Evolutionary conservation across 2,888 invertebrate species (phyloP), one percentile per base, ranked within the genome.

Genomic region (Tipula confusa): DNA sequence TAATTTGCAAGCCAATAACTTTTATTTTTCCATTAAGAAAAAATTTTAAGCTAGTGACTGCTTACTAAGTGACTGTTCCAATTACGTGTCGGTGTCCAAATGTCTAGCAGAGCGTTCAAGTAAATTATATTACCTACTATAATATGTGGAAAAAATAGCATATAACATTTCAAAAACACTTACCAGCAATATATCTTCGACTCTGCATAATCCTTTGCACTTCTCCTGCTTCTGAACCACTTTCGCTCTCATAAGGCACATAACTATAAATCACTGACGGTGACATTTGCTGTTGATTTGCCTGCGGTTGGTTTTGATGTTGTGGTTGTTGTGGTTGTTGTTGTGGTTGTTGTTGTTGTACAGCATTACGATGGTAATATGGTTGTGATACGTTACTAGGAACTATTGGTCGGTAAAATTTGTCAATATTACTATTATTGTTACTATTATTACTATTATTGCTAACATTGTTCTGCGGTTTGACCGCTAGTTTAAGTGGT

Each of bases 181-280:
- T 83, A 83, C 83, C 83, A 43, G 28, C 9, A 36, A 38, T 82
- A 24, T 33, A 28, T 82, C 79, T 82, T 83, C 85, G 82, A 79
- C 33, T 84, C 28, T 85, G 90, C 87, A 92, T 88, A 86, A 93
- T 94, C 86, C 92, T 90, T 86, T 93, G 93, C 84, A 94, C 92
- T 89, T 94, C 94, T 3, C 93, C 93, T 48, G 93, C 93, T 87
- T 94, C 94, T 64, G 94, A 94, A 29, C 93, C 94, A 87, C 93
- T 93, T 88, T 94, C 94, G 84, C 93, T 93, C 86, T 93, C 94
- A 3, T 82, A 82, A 4, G 82, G 82, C 1, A 29, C 82, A 6
- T 82, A 48, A 28, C 80, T 9, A 29, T 79, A 13, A 24, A 18
- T 64, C 64, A 64, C 24, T 11, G 64, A 64, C 1, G 64, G 64